Percentiles rank a stretch among this genome's conserved stretches.
Conservation (phyloP, 2,113 vertebrate species). For the Phoxinus phoxinus region DNA sequence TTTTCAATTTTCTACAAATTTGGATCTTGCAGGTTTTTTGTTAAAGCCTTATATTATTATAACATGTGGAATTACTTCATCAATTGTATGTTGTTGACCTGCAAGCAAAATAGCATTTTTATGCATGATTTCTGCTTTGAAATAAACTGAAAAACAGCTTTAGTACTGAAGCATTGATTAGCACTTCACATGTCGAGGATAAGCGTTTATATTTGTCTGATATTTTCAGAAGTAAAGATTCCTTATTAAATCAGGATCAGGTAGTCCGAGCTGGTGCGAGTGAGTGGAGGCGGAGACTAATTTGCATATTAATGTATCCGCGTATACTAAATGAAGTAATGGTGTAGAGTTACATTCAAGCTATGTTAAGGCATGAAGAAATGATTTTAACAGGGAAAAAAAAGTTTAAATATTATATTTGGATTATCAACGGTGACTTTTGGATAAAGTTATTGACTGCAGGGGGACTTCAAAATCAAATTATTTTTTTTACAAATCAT, state of each 20-base stretch:
- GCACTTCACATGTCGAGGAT: neutral
- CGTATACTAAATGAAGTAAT: too few relatives aligned
- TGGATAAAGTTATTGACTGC: too few relatives aligned
- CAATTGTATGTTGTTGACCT: neutral
- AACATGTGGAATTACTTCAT: neutral
- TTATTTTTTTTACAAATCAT: neutral
- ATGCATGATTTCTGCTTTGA: neutral
- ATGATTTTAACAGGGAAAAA: too few relatives aligned
- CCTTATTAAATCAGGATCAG: neutral
- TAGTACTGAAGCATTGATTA: neutral
- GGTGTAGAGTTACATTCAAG: too few relatives aligned
- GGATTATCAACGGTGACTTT: too few relatives aligned
- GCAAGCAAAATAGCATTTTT: neutral
- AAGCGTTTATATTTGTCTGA: neutral
- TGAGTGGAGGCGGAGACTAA: too few relatives aligned
- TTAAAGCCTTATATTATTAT: neutral
- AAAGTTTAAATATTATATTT: too few relatives aligned
- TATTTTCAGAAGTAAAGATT: neutral
- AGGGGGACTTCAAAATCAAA: neutral
- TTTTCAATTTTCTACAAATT: neutral
- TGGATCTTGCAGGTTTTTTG: neutral
- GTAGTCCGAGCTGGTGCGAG: too few relatives aligned
- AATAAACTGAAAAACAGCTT: neutral
- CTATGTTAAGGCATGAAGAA: too few relatives aligned
- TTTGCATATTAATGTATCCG: too few relatives aligned